Evolutionary conservation across 2,797 vertebrate species (phyloP).

Genomic region (Poecilia picta): DNA sequence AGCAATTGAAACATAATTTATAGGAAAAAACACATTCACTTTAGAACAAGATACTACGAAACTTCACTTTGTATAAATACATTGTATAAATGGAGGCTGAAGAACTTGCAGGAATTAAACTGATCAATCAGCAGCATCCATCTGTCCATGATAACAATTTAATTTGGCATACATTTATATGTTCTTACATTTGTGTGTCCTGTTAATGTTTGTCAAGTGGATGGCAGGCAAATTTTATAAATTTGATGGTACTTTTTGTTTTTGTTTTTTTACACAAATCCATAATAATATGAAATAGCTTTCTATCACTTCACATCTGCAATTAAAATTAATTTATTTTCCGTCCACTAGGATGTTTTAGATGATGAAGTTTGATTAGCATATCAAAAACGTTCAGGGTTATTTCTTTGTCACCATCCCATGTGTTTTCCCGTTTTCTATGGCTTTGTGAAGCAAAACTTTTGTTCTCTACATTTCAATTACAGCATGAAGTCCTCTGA

Average conservation of each 20-base stretch:
- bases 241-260: neutral
- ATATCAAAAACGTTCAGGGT: conserved; percentile 1
- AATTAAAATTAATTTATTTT: neutral
- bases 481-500: conserved; percentile 3
- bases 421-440: conserved; percentile 11
- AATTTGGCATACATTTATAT: neutral
- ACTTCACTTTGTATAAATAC: neutral
- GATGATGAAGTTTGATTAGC: conserved; percentile 2
- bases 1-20: neutral
- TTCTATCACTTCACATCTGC: neutral
- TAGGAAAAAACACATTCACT: neutral
- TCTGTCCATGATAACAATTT: too few relatives aligned
- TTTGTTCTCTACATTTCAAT: conserved; percentile 13
- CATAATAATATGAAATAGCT: neutral
- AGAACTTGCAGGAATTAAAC: neutral
- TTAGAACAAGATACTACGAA: neutral
- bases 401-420: conserved; percentile 17
- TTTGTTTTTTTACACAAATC: neutral
- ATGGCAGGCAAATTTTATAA: conserved; percentile 22
- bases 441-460: conserved; percentile 6
- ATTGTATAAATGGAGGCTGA: neutral
- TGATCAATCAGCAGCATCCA: neutral
- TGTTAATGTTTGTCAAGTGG: conserved; percentile 33
- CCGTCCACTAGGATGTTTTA: neutral
- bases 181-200: neutral